Evolutionary conservation across 1,140 invertebrate genomes (phyloP).

Genomic region (Drosophila suzukii): DNA sequence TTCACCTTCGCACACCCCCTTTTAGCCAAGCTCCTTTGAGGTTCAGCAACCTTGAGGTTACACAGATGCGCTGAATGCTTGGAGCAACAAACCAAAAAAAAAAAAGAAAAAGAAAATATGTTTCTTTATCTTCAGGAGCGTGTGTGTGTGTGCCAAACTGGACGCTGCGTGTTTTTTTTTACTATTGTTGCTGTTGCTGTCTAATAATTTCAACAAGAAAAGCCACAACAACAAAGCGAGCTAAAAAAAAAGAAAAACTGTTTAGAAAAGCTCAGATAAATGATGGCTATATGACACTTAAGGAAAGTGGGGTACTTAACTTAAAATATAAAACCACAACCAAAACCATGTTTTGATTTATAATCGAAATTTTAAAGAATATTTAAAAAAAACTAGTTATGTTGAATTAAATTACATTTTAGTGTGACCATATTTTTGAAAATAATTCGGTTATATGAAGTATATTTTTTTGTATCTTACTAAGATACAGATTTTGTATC

Average conservation of each 20-base stretch:
- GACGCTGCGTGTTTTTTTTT: conserved; percentile 54
- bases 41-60: conserved; percentile 73
- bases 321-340: background rate
- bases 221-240: conserved; percentile 47
- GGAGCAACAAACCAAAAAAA: conserved; percentile 19
- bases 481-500: too few species aligned
- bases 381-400: too few species aligned
- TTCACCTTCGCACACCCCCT: conserved; percentile 2
- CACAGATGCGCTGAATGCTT: conserved; percentile 33
- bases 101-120: conserved; percentile 19
- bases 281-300: conserved; percentile 9
- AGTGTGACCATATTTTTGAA: too few species aligned
- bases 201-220: conserved; percentile 44
- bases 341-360: too few species aligned
- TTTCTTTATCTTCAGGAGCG: conserved; percentile 33
- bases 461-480: too few species aligned
- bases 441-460: too few species aligned
- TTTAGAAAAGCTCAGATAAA: conserved; percentile 27
- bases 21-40: conserved; percentile 28
- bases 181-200: conserved; percentile 40
- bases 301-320: background rate
- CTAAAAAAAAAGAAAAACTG: conserved; percentile 11
- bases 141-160: conserved; percentile 44
- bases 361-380: too few species aligned
- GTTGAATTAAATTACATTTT: too few species aligned